These are phyloP conservation scores for Lasioglossum lativentre DNA, from an alignment of 2,888 invertebrate species.

Conservation along the genomic window DNA sequence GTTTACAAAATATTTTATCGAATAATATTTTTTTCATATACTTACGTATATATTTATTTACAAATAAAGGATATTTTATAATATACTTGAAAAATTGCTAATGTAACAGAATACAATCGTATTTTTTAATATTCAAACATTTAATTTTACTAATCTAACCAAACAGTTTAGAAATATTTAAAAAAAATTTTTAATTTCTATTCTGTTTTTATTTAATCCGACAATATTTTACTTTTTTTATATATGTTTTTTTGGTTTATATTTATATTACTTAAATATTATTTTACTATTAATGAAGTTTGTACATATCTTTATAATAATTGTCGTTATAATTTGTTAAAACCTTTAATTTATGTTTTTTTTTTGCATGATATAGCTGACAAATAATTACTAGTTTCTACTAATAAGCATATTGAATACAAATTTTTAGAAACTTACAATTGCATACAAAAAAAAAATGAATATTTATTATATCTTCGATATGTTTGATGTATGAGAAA, in stretches of 20 bases:
- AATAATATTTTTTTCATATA: not conserved
- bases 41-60: not conserved
- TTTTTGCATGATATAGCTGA: not conserved
- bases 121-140: constrained; percentile 1
- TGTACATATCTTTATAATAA: not conserved
- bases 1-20: constrained; percentile 5
- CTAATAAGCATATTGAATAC: not conserved
- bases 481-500: not conserved
- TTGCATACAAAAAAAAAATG: not conserved
- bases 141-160: not conserved
- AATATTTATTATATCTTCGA: not conserved
- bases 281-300: not conserved
- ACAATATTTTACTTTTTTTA: not conserved
- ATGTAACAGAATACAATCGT: constrained; percentile 10
- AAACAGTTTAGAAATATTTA: constrained; percentile 8
- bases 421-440: constrained; percentile 7
- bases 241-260: not conserved
- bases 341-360: not conserved
- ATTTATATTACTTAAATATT: not conserved
- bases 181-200: not conserved
- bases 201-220: not conserved
- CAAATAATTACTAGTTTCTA: constrained; percentile 4
- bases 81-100: not conserved
- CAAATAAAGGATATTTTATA: not conserved
- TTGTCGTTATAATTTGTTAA: too few species aligned